Base-by-base conservation (phyloP, 2,113 vertebrate genomes). In the Arenaria interpres region DNA sequence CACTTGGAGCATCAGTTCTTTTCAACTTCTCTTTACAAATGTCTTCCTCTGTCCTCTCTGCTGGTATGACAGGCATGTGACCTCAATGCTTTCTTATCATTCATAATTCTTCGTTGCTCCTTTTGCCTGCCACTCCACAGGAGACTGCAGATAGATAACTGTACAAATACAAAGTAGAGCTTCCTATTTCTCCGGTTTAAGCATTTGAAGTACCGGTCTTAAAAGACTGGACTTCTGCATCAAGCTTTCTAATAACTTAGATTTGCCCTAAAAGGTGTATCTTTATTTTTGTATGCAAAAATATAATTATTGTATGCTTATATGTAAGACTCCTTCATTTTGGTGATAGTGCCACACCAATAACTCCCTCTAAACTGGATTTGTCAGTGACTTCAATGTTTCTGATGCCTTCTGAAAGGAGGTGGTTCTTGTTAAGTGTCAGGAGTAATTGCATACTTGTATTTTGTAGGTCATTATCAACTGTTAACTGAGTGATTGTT, bases 401-500 rank as follows among this genome's bases (percentile, higher is more conserved):
- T 74, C 53, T 25, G 41, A 4, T 81, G 92, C 56, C 30, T 90
- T 81, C 72, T 91, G 68, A 57, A 97, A 78, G 15, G 46, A 56
- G 21, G 60, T 96, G 62, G 25, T 45, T 89, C 80, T 93, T 86
- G 51, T 64, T 68, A 11, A 86, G 80, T 88, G 75, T 78, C 80
- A 81, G 76, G 11, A 57, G n/a, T 79, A 51, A 76, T 50, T 69
- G 22, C 63, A 5, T 72, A 7, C 53, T 95, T 11, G 3, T 17
- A 12, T 67, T 89, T 95, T 92, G 37, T 87, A 89, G 94, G 94
- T 90, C 80, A 57, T 87, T 91, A 64, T 67, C 62, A 86, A 6
- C 94, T 85, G 43, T 78, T 71, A 68, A 45, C 50, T 60, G 77
- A 85, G 75, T 41, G 93, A 56, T n/a, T 86, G 10, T 54, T 90